Conservation (phyloP, 2,797 vertebrate genomes). For the Picus viridis region DNA sequence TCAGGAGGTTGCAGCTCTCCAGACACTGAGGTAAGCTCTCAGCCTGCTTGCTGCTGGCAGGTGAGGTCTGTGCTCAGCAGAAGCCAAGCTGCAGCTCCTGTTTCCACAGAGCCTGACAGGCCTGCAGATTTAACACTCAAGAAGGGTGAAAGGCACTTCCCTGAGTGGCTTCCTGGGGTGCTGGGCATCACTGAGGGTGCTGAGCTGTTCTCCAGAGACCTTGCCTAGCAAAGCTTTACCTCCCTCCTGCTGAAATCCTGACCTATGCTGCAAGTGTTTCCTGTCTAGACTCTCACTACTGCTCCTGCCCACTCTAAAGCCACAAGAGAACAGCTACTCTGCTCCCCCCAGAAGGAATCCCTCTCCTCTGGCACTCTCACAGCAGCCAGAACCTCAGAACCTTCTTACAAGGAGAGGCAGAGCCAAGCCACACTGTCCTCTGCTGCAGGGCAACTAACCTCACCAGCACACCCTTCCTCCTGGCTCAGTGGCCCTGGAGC, state of each 20-base stretch:
- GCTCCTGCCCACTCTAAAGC: background rate
- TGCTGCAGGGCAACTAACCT: background rate
- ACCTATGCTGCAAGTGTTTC: slow-evolving; percentile 27
- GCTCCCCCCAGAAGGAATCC: background rate
- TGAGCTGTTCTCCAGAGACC: background rate
- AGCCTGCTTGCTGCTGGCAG: background rate
- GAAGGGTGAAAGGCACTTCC: background rate
- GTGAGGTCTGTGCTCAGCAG: background rate
- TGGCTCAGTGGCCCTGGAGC: too few species aligned
- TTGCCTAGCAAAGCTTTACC: background rate
- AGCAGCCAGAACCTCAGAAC: background rate
- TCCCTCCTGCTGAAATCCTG: background rate
- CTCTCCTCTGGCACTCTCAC: background rate
- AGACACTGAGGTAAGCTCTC: background rate
- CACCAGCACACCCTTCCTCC: background rate
- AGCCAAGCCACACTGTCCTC: fast-evolving
- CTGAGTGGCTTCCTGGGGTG: background rate
- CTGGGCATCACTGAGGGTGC: background rate
- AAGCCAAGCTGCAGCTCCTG: background rate
- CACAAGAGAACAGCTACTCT: background rate
- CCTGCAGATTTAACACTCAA: background rate
- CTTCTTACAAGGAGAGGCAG: background rate
- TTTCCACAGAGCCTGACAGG: fast-evolving
- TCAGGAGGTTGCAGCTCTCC: fast-evolving
- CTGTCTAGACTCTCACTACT: slow-evolving; percentile 49